Evolutionary conservation across 2,797 vertebrate genomes (phyloP), one percentile per base, ranked within the genome.

Genomic region (Sternarchorhynchus goeldii): DNA sequence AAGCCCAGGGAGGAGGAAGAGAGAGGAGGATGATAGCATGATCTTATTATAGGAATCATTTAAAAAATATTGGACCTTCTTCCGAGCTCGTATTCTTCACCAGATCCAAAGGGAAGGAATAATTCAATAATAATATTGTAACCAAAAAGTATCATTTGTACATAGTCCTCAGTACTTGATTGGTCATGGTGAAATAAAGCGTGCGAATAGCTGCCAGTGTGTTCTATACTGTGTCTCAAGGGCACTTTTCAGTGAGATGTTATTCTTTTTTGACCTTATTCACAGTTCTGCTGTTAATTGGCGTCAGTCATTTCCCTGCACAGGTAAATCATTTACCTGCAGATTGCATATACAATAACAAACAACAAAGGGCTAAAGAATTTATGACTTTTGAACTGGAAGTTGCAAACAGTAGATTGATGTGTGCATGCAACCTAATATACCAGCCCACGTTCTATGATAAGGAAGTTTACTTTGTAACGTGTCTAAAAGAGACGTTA

Each of bases 361-460:
- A 20, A 31, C 18, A 57, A n/a, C 25, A 17, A 69, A 62, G 29
- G 41, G 45, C 20, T 32, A 14, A 6, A 59, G 41, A 25, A 60
- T 76, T 73, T 72, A 78, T 70, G 60, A 55, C 57, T 55, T 67
- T 74, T 56, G 2, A 76, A 41, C 74, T 73, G 62, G 62, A 57
- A 50, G 45, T 36, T 73, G 60, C 73, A 72, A 75, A 71, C 29
- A 3, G 32, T 63, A 21, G 16, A 31, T 69, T 21, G n/a, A 32
- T 21, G 73, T 76, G 74, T 50, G 64, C 59, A 59, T 75, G 65
- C 12, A 20, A n/a, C 45, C 63, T 12, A 34, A 16, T 3, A 20
- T 32, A 17, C 55, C 5, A 21, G 17, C 2, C 20, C 1, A 36
- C 3, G 6, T 4, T 4, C 2, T 66, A 32, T 57, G 58, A 73